Percentiles rank a stretch among this genome's conserved stretches.
phyloP scores from a whole-genome alignment of 2,888 invertebrate genomes.

The Pocota personata region DNA sequence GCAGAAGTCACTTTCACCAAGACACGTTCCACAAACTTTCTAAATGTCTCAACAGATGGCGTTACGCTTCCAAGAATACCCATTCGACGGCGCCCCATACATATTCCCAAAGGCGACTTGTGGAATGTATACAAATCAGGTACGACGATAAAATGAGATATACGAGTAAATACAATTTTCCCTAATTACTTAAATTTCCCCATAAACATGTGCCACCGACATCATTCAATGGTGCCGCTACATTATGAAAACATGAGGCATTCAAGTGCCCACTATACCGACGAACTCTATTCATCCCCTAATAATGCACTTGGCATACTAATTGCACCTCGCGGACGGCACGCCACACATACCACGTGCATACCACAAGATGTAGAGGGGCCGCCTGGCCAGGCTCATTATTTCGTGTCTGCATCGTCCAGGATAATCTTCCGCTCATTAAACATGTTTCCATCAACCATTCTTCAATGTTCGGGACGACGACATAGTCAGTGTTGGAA shows the following conservation, averaged over 20 bases:
- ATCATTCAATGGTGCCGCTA: not conserved
- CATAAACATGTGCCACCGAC: not conserved
- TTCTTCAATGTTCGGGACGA: constrained; percentile 23
- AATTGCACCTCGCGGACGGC: constrained; percentile 11
- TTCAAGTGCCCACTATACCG: not conserved
- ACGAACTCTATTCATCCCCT: not conserved
- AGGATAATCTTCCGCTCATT: constrained; percentile 64
- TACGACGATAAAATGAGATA: not conserved
- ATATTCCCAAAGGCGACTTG: not conserved
- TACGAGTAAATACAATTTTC: not conserved
- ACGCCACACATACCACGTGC: not conserved
- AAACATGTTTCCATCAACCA: constrained; percentile 56
- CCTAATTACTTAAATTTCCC: not conserved
- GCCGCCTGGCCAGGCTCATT: constrained; percentile 9
- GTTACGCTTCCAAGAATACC: not conserved
- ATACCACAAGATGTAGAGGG: not conserved
- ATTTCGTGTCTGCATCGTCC: constrained; percentile 16
- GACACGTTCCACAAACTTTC: not conserved
- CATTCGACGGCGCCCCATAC: not conserved
- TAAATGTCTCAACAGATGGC: constrained; percentile 27
- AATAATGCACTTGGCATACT: constrained; percentile 46
- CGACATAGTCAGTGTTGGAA: constrained; percentile 20
- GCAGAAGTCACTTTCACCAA: not conserved
- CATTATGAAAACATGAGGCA: not conserved
- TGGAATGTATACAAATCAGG: not conserved